Percentiles rank a stretch among this genome's conserved stretches.
phyloP scores from a whole-genome alignment of 2,888 invertebrate species.

The Noctua pronuba region DNA sequence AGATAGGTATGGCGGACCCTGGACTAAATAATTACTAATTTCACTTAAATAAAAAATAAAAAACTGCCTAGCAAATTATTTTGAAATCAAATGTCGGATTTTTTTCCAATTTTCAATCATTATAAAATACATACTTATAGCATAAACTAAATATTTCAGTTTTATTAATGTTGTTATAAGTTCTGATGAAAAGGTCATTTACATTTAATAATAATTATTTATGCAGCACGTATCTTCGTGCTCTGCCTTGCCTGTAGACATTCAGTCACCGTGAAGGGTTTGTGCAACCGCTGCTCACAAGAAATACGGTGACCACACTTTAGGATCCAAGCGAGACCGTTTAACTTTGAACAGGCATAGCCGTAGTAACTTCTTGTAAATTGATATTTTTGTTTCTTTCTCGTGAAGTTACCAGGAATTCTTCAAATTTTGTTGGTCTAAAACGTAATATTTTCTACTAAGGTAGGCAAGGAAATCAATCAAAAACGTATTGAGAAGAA shows the following conservation, averaged over 20 bases:
- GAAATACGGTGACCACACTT: slow-evolving; percentile 47
- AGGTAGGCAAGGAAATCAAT: background rate
- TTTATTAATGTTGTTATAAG: background rate
- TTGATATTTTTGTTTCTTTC: background rate
- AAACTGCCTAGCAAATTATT: background rate
- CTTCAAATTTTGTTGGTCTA: background rate
- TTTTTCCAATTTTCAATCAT: background rate
- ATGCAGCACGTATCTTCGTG: slow-evolving; percentile 15
- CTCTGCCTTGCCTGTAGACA: slow-evolving; percentile 23
- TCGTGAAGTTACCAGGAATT: background rate
- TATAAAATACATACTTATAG: background rate
- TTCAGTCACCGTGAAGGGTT: slow-evolving; percentile 60
- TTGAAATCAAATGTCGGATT: background rate
- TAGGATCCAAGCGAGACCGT: background rate
- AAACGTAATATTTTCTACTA: background rate
- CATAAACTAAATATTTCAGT: background rate
- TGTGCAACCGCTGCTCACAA: slow-evolving; percentile 54
- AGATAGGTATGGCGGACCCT: background rate
- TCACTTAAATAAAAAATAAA: background rate
- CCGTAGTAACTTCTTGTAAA: background rate
- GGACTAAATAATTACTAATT: background rate
- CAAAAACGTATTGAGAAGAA: background rate
- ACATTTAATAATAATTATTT: slow-evolving; percentile 8
- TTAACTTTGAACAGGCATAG: background rate
- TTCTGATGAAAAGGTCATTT: background rate